Evolutionary conservation across 2,113 vertebrate species (phyloP).

Genomic region (Synchiropus splendidus): DNA sequence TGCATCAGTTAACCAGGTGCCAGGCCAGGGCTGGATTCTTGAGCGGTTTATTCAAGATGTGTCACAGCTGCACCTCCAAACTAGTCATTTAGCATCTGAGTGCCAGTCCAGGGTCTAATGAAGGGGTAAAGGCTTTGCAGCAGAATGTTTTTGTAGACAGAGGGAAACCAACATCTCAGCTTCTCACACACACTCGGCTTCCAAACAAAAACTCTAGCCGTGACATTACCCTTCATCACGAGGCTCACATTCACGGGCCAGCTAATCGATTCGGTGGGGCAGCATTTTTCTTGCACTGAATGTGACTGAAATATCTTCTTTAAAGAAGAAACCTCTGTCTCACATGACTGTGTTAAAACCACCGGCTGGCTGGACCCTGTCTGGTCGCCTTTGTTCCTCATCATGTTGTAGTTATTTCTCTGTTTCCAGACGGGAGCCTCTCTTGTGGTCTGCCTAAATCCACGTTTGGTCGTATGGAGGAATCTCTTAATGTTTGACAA

Average conservation of each 20-base stretch:
- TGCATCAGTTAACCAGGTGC: not conserved
- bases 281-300: no score
- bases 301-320: no score
- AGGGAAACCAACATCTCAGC: conserved; percentile 10
- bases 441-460: conserved; percentile 30
- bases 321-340: no score
- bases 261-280: no score
- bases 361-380: conserved; percentile 10
- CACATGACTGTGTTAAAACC: not conserved
- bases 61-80: conserved; percentile 28
- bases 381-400: conserved; percentile 23
- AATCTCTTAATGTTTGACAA: conserved; percentile 37
- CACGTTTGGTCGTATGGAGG: conserved; percentile 24
- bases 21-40: conserved; percentile 25
- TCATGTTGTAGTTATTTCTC: conserved; percentile 19
- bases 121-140: conserved; percentile 22
- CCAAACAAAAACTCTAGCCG: no score
- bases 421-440: conserved; percentile 30
- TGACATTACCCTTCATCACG: no score
- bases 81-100: conserved; percentile 32
- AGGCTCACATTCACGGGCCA: no score
- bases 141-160: conserved; percentile 9
- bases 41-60: conserved; percentile 28
- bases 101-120: conserved; percentile 27
- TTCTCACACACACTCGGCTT: not conserved